phyloP scores from a whole-genome alignment of 2,797 vertebrate genomes.

The Siniperca obscura region DNA sequence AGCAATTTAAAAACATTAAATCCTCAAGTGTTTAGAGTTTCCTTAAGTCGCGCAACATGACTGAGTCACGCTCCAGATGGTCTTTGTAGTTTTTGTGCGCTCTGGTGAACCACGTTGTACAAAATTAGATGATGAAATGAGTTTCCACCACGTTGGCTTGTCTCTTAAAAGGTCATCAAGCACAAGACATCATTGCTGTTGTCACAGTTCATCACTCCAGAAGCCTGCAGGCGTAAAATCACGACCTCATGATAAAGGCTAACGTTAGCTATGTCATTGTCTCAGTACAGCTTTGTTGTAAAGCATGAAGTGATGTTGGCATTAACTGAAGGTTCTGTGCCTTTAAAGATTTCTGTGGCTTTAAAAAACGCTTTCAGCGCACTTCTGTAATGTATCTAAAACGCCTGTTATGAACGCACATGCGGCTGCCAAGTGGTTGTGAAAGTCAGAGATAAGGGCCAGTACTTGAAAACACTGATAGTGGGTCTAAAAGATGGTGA shows the following conservation, averaged over 20 bases:
- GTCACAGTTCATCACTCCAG: not conserved
- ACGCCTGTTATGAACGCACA: conserved; percentile 11
- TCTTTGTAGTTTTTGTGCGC: not conserved
- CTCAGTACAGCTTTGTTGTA: not conserved
- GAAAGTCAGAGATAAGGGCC: conserved; percentile 38
- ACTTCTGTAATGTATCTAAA: conserved; percentile 13
- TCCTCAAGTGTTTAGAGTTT: not conserved
- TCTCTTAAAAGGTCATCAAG: conserved; percentile 26
- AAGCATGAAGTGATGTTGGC: not conserved
- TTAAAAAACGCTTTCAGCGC: conserved; percentile 1
- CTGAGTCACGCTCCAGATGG: not conserved
- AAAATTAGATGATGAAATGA: not conserved
- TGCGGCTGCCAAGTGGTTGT: conserved; percentile 27
- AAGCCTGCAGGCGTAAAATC: conserved; percentile 2
- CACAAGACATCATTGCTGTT: not conserved
- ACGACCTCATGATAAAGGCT: conserved; percentile 17
- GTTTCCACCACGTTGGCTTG: not conserved
- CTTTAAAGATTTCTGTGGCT: conserved; percentile 16
- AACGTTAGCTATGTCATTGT: not conserved
- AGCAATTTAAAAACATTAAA: not conserved
- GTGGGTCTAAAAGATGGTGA: conserved; percentile 3
- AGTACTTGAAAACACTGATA: conserved; percentile 16
- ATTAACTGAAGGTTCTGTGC: not conserved
- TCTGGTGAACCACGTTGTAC: not conserved
- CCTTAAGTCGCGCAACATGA: not conserved